These are phyloP conservation scores for Bombus vancouverensis DNA, from an alignment of 1,140 invertebrate species.

Conservation along the genomic window DNA sequence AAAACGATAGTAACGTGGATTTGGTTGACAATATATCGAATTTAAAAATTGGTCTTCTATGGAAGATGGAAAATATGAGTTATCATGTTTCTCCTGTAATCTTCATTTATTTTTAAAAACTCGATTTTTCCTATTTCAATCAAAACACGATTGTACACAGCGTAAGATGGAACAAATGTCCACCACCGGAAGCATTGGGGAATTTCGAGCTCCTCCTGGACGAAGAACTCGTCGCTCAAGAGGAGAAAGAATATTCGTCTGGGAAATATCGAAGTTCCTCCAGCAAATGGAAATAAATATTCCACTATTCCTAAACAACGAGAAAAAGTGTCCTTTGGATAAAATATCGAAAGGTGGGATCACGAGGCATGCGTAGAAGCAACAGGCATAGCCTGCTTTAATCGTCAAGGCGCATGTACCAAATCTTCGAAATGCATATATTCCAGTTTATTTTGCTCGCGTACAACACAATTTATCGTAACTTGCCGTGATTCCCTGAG, in stretches of 20 bases:
- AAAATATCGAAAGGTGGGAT: not conserved
- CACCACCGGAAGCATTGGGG: slow-evolving; percentile 89
- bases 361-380: slow-evolving; percentile 38
- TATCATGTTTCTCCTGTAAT: too few relatives aligned
- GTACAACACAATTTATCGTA: not conserved
- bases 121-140: not conserved
- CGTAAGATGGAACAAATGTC: slow-evolving; percentile 95
- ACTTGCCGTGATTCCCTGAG: not conserved
- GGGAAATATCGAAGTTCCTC: slow-evolving; percentile 72
- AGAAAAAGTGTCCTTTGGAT: not conserved
- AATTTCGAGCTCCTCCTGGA: slow-evolving; percentile 95
- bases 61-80: too few relatives aligned
- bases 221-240: slow-evolving; percentile 88
- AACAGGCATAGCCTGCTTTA: not conserved
- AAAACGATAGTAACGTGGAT: too few relatives aligned
- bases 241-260: slow-evolving; percentile 79
- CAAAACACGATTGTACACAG: slow-evolving; percentile 76
- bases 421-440: slow-evolving; percentile 47
- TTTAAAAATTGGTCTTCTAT: too few relatives aligned
- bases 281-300: slow-evolving; percentile 78
- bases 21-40: too few relatives aligned
- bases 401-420: slow-evolving; percentile 36
- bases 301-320: not conserved
- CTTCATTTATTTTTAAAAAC: not conserved
- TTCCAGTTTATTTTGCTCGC: slow-evolving; percentile 30